Base-by-base conservation (phyloP, 2,888 invertebrate genomes). In the Papilio demoleus region DNA sequence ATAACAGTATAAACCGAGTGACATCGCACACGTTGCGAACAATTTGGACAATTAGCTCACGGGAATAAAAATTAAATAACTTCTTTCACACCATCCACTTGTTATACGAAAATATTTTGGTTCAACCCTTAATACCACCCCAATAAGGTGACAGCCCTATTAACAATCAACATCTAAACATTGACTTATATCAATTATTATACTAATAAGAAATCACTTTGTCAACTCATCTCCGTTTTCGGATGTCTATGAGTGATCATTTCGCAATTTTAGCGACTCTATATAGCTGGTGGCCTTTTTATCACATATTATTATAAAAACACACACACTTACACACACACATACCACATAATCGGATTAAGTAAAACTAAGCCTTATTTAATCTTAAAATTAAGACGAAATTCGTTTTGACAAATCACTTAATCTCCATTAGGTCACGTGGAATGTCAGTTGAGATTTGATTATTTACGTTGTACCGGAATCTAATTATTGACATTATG, bases 401-500 rank as follows among this genome's bases (percentile, higher is more conserved):
- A 19, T 50, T 63, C 47, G 36, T n/a, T 62, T 62, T 24, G 47
- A 59, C 68, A 59, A 47, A 68, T 68, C 34, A 64, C 64, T 64
- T 64, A 64, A 65, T 59, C 60, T 53, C 42, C n/a, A 38, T 61
- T 42, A 61, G 65, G 42, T 68, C 65, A 68, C 64, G 45, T 34
- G n/a, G 47, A 59, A 59, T 17, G 50, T 31, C 42, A 31, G 42
- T 50, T 65, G 65, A 69, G 68, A 69, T 65, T 69, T 69, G 65
- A 69, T 69, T 69, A 62, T 47, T 34, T 60, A 61, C 65, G 53
- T 42, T 34, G 42, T 53, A 60, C 53, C 61, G 65, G 60, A 42
- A 61, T 68, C 59, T 68, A 64, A 68, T 68, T 62, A 68, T 56
- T 64, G 64, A 59, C 63, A 68, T 59, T 68, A 68, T 68, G 27